These are phyloP conservation scores for Griposia aprilina DNA, from an alignment of 2,888 invertebrate species.

Conservation along the genomic window DNA sequence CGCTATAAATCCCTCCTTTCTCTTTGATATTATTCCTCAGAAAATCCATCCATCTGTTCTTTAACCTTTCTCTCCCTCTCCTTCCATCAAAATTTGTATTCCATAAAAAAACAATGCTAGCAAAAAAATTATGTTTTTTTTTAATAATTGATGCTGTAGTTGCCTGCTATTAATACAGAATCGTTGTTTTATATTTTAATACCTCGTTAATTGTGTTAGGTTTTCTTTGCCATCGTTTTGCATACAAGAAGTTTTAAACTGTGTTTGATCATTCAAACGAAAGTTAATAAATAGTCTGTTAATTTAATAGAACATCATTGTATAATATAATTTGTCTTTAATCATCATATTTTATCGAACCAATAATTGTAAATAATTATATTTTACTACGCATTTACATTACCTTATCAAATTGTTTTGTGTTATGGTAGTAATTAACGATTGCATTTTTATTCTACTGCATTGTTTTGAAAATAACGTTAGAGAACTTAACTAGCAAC, in stretches of 20 bases:
- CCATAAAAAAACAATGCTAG: too few species aligned
- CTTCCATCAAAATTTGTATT: background rate
- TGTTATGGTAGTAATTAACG: too few species aligned
- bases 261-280: background rate
- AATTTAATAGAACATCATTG: background rate
- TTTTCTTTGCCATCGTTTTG: background rate
- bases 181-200: background rate
- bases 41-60: background rate
- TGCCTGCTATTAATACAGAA: too few species aligned
- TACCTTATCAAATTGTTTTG: too few species aligned
- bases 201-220: background rate
- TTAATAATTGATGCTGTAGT: too few species aligned
- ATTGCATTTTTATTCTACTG: too few species aligned
- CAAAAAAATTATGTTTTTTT: too few species aligned
- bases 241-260: background rate
- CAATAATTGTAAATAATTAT: background rate
- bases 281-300: background rate
- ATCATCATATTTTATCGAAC: constrained; percentile 13
- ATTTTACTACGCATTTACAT: background rate
- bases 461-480: too few species aligned
- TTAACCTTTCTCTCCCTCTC: background rate
- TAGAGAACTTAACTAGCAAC: background rate
- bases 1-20: background rate
- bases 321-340: background rate
- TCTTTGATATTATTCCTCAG: background rate